phyloP scores from a whole-genome alignment of 92 coral and sea anemone species.

The Palythoa grandiflora region DNA sequence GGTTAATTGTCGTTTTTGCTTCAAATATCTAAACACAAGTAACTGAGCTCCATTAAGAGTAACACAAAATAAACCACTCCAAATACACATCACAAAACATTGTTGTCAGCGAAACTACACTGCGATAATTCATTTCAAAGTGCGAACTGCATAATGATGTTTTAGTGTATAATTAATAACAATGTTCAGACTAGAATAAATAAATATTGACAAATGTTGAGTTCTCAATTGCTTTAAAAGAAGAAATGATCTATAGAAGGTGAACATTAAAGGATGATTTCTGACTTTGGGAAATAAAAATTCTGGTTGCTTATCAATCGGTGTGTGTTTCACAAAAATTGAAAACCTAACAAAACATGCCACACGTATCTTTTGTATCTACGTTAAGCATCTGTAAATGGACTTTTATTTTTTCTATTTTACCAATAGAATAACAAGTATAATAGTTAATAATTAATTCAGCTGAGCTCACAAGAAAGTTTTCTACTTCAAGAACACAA shows the following conservation, averaged over 20 bases:
- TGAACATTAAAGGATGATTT: too few relatives aligned
- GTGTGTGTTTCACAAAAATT: background rate
- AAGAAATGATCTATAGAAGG: background rate
- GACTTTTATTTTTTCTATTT: slow-evolving; percentile 14
- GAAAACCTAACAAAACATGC: slow-evolving; percentile 20
- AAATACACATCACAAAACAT: background rate
- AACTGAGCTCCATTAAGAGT: background rate
- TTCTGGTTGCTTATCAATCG: background rate
- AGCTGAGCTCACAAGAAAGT: background rate
- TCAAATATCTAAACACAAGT: background rate
- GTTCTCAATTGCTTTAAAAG: slow-evolving; percentile 11
- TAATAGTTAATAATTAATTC: slow-evolving; percentile 24
- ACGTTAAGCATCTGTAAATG: background rate
- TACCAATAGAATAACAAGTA: slow-evolving; percentile 10
- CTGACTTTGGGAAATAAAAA: too few relatives aligned
- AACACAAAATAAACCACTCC: background rate
- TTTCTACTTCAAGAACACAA: slow-evolving; percentile 17
- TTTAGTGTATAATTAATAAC: background rate
- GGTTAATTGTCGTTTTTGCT: background rate
- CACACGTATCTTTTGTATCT: slow-evolving; percentile 17
- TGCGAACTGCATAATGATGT: background rate
- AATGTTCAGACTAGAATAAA: background rate
- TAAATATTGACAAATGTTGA: slow-evolving; percentile 5
- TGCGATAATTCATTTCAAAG: background rate
- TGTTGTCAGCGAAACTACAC: background rate